Conservation (phyloP, 2,888 invertebrate species). For the Tryphoninae sp. region DNA sequence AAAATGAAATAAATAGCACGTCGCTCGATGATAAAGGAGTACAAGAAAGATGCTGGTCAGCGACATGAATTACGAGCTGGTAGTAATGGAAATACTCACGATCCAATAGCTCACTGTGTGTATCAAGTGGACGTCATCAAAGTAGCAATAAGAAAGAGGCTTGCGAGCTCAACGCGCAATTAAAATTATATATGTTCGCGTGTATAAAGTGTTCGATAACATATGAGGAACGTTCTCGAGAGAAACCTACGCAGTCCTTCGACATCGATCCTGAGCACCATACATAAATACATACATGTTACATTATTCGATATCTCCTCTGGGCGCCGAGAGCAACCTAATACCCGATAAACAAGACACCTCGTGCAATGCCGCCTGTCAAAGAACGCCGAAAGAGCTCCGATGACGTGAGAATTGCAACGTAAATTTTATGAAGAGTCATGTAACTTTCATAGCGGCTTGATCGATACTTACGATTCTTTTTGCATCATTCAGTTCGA, state of each 20-base stretch:
- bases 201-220: constrained; percentile 5
- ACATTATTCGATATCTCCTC: constrained; percentile 42
- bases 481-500: too few species aligned
- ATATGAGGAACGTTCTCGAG: constrained; percentile 51
- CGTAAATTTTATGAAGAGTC: constrained; percentile 22
- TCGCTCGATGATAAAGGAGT: constrained; percentile 41
- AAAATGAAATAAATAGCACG: constrained; percentile 47
- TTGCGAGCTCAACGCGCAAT: constrained; percentile 26
- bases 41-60: constrained; percentile 43
- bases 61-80: constrained; percentile 44
- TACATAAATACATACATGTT: constrained; percentile 2
- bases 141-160: constrained; percentile 8
- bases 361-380: constrained; percentile 39
- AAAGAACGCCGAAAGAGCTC: constrained; percentile 36
- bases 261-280: constrained; percentile 68
- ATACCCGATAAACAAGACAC: constrained; percentile 56
- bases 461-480: too few species aligned
- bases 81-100: constrained; percentile 37
- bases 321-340: constrained; percentile 41
- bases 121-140: constrained; percentile 20
- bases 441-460: too few species aligned
- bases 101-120: constrained; percentile 28
- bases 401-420: constrained; percentile 47
- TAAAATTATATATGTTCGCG: constrained; percentile 29
- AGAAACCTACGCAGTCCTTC: constrained; percentile 73